phyloP scores from a whole-genome alignment of 2,888 invertebrate species.

The Notodonta ziczac region DNA sequence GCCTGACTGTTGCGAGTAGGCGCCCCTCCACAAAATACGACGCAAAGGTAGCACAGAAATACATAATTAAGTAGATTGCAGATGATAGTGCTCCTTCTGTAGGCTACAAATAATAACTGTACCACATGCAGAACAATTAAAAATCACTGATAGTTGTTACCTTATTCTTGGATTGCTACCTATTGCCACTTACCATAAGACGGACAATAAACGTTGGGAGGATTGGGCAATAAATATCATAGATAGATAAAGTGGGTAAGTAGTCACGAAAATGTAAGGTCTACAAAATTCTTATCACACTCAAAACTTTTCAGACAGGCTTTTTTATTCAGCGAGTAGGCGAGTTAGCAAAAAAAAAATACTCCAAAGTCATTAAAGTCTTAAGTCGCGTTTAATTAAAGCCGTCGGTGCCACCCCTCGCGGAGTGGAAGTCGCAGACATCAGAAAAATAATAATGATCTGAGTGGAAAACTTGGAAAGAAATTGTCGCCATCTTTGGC shows the following conservation, averaged over 20 bases:
- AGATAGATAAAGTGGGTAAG: no score
- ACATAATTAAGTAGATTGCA: slow-evolving; percentile 8
- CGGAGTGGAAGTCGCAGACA: slow-evolving; percentile 38
- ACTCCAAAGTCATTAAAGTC: slow-evolving; percentile 70
- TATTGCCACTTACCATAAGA: no score
- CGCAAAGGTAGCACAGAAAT: neutral
- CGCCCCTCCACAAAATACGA: neutral
- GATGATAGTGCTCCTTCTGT: no score
- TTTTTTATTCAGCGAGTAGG: slow-evolving; percentile 59
- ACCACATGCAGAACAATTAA: no score
- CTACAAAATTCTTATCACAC: slow-evolving; percentile 35
- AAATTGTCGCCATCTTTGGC: slow-evolving; percentile 21
- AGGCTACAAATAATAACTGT: no score
- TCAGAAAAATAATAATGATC: slow-evolving; percentile 46
- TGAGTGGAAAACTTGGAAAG: slow-evolving; percentile 38
- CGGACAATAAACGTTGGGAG: no score
- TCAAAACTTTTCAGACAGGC: slow-evolving; percentile 73
- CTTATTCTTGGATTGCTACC: no score
- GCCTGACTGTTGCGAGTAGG: neutral
- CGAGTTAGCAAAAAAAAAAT: slow-evolving; percentile 59
- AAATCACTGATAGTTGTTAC: no score
- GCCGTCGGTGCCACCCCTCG: slow-evolving; percentile 32
- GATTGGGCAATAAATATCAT: no score
- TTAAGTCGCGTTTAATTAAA: slow-evolving; percentile 74
- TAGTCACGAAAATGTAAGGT: no score